Evolutionary conservation across 2,888 invertebrate species (phyloP).

Genomic region (Chymomyza fuscimana): DNA sequence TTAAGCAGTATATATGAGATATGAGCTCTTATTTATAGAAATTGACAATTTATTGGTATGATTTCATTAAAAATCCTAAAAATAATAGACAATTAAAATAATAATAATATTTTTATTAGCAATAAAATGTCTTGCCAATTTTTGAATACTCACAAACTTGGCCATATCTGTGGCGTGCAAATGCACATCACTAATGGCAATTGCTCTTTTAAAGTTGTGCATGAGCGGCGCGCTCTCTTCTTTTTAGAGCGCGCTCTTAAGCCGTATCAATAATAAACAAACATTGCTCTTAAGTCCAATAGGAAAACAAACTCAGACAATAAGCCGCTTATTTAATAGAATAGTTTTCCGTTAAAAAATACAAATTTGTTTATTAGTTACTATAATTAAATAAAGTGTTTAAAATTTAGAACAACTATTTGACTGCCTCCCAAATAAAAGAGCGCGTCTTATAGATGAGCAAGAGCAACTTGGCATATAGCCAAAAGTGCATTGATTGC

Average conservation of each 20-base stretch:
- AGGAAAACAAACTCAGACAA: background rate
- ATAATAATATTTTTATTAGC: background rate
- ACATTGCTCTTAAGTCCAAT: background rate
- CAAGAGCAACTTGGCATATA: conserved; percentile 75
- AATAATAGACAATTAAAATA: no score
- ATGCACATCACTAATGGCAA: conserved; percentile 32
- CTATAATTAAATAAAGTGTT: no score
- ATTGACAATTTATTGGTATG: background rate
- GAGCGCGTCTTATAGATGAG: background rate
- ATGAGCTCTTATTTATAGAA: background rate
- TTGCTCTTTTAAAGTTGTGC: conserved; percentile 13
- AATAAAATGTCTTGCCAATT: no score
- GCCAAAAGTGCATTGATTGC: conserved; percentile 75
- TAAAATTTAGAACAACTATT: no score
- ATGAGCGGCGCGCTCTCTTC: conserved; percentile 33
- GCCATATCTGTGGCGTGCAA: background rate
- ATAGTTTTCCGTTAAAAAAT: background rate
- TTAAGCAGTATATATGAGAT: no score
- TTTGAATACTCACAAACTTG: background rate
- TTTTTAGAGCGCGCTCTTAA: conserved; percentile 23
- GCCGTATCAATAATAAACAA: background rate
- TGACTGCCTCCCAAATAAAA: background rate
- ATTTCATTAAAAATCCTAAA: background rate
- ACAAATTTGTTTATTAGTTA: no score
- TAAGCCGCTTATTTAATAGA: background rate